Percentiles rank a stretch among this genome's conserved stretches.
Conservation (phyloP, 2,888 invertebrate genomes). For the Cinara cedri region DNA sequence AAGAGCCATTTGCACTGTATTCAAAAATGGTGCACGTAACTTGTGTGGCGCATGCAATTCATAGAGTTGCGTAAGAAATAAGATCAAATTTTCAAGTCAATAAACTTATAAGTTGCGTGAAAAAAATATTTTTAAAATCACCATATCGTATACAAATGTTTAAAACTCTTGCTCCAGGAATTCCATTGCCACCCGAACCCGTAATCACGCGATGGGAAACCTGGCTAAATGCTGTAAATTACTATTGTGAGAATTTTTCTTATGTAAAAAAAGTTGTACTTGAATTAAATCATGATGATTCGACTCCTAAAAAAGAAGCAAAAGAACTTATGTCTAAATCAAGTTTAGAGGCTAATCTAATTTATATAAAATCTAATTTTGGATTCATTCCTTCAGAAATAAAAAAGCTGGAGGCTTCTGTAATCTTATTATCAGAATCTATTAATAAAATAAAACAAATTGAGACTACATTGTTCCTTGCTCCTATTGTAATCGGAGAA, state of each 20-base stretch:
- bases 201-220: constrained; percentile 61
- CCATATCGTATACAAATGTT: constrained; percentile 60
- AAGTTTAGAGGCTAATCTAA: constrained; percentile 12
- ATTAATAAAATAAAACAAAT: constrained; percentile 12
- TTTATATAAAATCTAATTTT: constrained; percentile 25
- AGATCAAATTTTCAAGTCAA: constrained; percentile 20
- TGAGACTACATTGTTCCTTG: constrained; percentile 3
- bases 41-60: constrained; percentile 3
- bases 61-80: constrained; percentile 11
- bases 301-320: constrained; percentile 1
- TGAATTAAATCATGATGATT: constrained; percentile 16
- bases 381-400: constrained; percentile 21
- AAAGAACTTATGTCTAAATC: constrained; percentile 23
- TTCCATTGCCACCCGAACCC: constrained; percentile 61
- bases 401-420: constrained; percentile 3
- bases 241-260: constrained; percentile 58
- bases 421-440: constrained; percentile 11
- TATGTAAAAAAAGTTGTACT: background rate
- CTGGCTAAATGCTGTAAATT: constrained; percentile 61
- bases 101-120: constrained; percentile 22
- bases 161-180: constrained; percentile 60
- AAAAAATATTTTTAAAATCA: constrained; percentile 61
- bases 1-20: constrained; percentile 6
- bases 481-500: constrained; percentile 6
- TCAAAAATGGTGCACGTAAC: constrained; percentile 26